Evolutionary conservation across 2,797 vertebrate species (phyloP), one percentile per base, ranked within the genome.

Genomic region (Syncerus caffer): DNA sequence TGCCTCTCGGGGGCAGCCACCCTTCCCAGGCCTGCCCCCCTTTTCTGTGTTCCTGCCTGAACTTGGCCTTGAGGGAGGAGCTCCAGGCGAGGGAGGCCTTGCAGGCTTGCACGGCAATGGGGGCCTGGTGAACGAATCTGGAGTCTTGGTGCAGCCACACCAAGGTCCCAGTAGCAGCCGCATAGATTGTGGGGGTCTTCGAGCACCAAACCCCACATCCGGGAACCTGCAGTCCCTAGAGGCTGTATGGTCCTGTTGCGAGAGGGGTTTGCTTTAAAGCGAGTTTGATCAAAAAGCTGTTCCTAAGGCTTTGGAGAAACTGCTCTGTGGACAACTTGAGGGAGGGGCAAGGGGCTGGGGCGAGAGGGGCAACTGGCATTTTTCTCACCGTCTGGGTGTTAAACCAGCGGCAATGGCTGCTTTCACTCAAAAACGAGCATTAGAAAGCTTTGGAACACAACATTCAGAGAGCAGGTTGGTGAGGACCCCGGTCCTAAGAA

Each of bases 271-370:
- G 11, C 78, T 51, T 21, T 51, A n/a, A 51, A 21, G 47, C 0
- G 1, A 51, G 17, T 51, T 80, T 8, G 29, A 15, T 14, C 1
- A 0, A 8, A n/a, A 57, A 16, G 19, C 21, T 21, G 38, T 23
- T 6, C 31, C 1, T 25, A 14, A 31, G 42, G 38, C 42, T 19
- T 2, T 0, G 0, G n/a, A 50, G 89, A 67, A 47, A 42, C 57
- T 25, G 34, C 8, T 7, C 7, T 9, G 2, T 3, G 0, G 23
- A 29, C 1, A 0, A 2, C 13, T 17, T 23, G 53, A 4, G 53
- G 14, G 34, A 0, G 23, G 38, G 76, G 23, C 74, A 12, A 17
- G 74, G 21, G n/a, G 45, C 3, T 0, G 3, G 10, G 38, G 58
- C 2, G 1, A 53, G 90, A 27, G 53, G 87, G 27, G 51, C 25